These are phyloP conservation scores for Capitulum mitella DNA, from an alignment of 2,888 invertebrate genomes.

Conservation along the genomic window DNA sequence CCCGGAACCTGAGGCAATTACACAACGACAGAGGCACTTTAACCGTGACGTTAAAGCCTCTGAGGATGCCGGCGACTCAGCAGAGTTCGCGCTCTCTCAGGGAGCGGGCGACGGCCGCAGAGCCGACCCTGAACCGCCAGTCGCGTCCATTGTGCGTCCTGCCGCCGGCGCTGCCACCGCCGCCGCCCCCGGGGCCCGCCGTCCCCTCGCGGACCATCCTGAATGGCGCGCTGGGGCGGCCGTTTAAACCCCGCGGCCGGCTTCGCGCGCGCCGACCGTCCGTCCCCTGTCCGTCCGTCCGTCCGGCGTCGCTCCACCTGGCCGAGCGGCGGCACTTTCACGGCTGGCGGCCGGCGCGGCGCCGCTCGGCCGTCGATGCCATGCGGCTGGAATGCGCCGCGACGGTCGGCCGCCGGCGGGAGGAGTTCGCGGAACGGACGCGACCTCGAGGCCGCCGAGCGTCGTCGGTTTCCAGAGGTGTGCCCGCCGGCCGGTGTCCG, in stretches of 20 bases:
- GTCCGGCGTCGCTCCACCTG: neutral
- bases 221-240: neutral
- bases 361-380: neutral
- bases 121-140: no score
- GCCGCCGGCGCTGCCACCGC: neutral
- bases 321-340: neutral
- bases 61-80: no score
- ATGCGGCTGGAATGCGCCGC: neutral
- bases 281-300: neutral
- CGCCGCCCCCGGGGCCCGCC: neutral
- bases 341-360: no score
- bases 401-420: neutral
- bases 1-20: no score
- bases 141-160: no score
- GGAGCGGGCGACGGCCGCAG: no score
- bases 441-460: slow-evolving; percentile 9
- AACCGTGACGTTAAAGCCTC: no score
- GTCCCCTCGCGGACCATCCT: neutral
- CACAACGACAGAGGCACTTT: no score
- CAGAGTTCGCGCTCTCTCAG: no score
- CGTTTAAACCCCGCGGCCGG: slow-evolving; percentile 5
- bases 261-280: neutral
- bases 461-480: neutral
- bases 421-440: neutral
- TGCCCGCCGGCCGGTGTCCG: no score